A percentile compares a stretch with the other conserved stretches of the same genome.
Evolutionary conservation across 2,888 invertebrate species (phyloP).

Genomic region (Mesorhabditis spiculigera): DNA sequence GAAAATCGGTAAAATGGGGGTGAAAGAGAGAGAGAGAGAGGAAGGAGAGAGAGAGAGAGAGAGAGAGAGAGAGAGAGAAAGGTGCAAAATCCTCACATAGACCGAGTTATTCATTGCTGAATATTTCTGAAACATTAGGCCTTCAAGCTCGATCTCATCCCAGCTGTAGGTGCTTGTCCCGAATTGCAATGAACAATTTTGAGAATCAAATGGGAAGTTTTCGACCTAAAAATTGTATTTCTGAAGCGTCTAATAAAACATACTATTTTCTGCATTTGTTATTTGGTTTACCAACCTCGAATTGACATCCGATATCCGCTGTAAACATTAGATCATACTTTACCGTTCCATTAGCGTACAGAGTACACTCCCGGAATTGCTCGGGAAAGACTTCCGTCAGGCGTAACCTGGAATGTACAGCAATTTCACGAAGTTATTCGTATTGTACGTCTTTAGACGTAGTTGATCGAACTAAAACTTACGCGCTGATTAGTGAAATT

Average conservation of each 20-base stretch:
- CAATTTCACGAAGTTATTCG: neutral
- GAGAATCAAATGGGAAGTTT: neutral
- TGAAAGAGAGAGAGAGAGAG: no score
- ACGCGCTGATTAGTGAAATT: neutral
- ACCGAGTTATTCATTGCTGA: no score
- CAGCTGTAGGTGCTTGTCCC: neutral
- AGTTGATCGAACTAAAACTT: neutral
- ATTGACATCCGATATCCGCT: neutral
- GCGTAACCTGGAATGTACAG: neutral
- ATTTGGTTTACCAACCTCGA: neutral
- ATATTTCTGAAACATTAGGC: no score
- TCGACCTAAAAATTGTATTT: neutral
- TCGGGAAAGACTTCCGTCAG: neutral
- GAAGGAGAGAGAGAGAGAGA: no score
- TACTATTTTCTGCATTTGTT: neutral
- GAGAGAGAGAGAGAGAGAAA: no score
- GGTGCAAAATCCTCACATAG: no score
- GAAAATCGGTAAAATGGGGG: no score
- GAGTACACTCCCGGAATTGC: neutral
- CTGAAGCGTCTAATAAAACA: neutral
- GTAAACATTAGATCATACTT: neutral
- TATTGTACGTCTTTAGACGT: neutral
- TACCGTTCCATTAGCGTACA: neutral
- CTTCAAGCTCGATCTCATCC: no score
- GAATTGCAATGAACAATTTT: constrained; percentile 3